Evolutionary conservation across 2,797 vertebrate genomes (phyloP), one percentile per base, ranked within the genome.

Genomic region (Melanitta fusca): DNA sequence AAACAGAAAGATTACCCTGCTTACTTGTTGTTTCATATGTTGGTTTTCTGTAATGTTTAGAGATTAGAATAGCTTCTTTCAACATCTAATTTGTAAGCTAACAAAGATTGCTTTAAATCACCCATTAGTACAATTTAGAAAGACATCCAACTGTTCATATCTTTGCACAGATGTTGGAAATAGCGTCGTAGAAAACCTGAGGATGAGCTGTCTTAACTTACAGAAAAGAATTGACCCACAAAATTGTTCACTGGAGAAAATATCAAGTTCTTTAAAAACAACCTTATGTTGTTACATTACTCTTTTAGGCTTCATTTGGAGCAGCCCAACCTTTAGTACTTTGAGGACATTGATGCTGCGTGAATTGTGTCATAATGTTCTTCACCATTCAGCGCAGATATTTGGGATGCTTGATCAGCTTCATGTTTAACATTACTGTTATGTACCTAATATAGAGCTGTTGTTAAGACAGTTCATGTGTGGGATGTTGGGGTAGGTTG

Each of bases 61-160:
- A 69, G n/a, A 85, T 85, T 92, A 71, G 32, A 72, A 51, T 88
- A 80, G 7, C 18, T 93, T 92, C 21, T 21, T 89, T 89, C 70
- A 89, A 43, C 36, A 54, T 94, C 75, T 88, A 78, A 82, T 91
- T 93, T 89, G 53, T 85, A 94, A 86, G 74, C 41, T 57, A 61
- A 38, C 45, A 62, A 71, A 69, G 61, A 91, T 41, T 81, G 45
- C 56, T 73, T 88, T 93, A 86, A 71, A 60, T 86, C 58, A 62
- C 82, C 3, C 0, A 41, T 69, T 89, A 43, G 79, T 36, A 69
- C 71, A 87, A 78, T 90, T 91, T 69, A 73, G 61, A 83, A 88
- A 57, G 56, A 73, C 88, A 85, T 75, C 32, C 34, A 94, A 13
- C 21, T 79, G 58, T 93, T 95, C 62, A 28, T 78, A 69, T 25